Percentiles rank a stretch among this genome's conserved stretches.
Conservation (phyloP, 2,888 invertebrate genomes). For the Leptura quadrifasciata region DNA sequence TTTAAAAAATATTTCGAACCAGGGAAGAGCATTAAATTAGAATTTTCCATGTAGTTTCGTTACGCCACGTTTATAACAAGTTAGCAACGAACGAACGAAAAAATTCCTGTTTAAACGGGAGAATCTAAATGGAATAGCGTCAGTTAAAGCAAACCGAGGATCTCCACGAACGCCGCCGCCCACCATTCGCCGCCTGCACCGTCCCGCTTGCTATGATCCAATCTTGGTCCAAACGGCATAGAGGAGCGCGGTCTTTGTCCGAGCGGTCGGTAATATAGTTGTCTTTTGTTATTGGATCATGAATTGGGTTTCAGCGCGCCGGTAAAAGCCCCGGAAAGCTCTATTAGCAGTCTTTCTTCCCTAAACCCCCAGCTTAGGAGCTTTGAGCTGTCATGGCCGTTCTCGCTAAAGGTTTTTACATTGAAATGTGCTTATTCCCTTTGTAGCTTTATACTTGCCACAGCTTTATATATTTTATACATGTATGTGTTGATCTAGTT, state of each 20-base stretch:
- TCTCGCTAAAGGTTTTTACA: conserved; percentile 72
- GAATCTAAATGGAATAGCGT: conserved; percentile 24
- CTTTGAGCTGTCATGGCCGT: conserved; percentile 73
- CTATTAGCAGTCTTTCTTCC: conserved; percentile 75
- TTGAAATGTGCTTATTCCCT: conserved; percentile 74
- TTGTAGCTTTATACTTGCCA: conserved; percentile 67
- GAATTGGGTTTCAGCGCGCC: conserved; percentile 74
- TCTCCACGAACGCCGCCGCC: conserved; percentile 30
- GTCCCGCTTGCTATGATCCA: conserved; percentile 61
- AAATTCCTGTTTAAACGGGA: conserved; percentile 13
- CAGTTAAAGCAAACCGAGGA: conserved; percentile 31
- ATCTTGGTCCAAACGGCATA: conserved; percentile 67
- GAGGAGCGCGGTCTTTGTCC: conserved; percentile 71
- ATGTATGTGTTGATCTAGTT: conserved; percentile 42
- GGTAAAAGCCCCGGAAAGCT: conserved; percentile 74
- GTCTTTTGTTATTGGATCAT: conserved; percentile 76
- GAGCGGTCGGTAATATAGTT: conserved; percentile 75
- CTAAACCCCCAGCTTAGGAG: conserved; percentile 73
- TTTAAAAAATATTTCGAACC: too few relatives aligned
- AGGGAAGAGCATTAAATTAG: too few relatives aligned
- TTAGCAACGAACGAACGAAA: conserved; percentile 15
- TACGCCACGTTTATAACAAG: neutral
- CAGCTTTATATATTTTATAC: conserved; percentile 61
- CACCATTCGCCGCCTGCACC: conserved; percentile 36
- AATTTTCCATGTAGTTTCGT: too few relatives aligned